These are phyloP conservation scores for Spilarctia lutea DNA, from an alignment of 2,888 invertebrate species.

Conservation along the genomic window DNA sequence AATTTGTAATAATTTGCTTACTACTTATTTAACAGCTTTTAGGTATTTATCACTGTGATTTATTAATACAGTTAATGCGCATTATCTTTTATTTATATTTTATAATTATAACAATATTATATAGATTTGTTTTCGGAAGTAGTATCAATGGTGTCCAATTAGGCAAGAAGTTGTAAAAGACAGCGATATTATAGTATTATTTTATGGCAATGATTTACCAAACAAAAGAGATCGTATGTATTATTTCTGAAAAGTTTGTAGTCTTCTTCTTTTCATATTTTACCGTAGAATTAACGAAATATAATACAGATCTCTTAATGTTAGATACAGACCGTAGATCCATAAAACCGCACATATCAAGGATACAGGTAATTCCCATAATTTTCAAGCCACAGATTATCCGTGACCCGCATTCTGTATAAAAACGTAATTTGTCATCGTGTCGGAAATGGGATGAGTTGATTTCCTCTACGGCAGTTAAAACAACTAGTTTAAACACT, in stretches of 20 bases:
- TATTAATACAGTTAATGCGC: neutral
- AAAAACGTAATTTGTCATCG: constrained; percentile 6
- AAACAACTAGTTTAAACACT: constrained; percentile 8
- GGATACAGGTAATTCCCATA: neutral
- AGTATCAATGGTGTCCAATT: too few relatives aligned
- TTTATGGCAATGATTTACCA: too few relatives aligned
- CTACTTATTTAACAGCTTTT: neutral
- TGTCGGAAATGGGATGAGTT: constrained; percentile 20
- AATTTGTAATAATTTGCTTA: neutral
- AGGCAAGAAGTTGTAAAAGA: too few relatives aligned
- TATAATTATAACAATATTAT: too few relatives aligned
- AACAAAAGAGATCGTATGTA: too few relatives aligned
- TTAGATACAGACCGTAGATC: neutral
- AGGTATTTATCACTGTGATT: neutral
- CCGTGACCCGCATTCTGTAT: constrained; percentile 10
- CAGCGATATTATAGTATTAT: too few relatives aligned
- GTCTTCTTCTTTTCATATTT: too few relatives aligned
- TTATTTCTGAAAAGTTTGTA: too few relatives aligned
- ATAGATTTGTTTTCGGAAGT: too few relatives aligned
- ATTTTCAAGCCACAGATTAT: neutral
- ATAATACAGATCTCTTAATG: neutral
- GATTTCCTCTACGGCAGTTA: constrained; percentile 25
- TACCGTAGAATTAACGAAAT: neutral
- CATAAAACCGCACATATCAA: neutral
- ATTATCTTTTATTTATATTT: too few relatives aligned